phyloP scores from a whole-genome alignment of 1,140 invertebrate genomes.

The Diachasma alloeum region DNA sequence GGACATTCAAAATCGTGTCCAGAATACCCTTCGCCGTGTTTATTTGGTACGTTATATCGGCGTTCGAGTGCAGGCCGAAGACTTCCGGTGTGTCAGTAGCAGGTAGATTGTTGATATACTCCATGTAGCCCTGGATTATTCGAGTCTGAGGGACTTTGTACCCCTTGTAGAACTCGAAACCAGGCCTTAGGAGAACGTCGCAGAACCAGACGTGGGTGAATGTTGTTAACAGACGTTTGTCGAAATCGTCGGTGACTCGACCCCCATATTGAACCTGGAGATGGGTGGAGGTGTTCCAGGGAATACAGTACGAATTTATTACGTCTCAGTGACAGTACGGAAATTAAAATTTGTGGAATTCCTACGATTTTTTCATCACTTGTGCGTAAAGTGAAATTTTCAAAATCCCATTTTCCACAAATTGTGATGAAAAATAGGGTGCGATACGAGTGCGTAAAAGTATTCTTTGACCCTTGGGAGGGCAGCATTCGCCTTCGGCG shows the following conservation, averaged over 20 bases:
- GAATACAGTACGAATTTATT: too few species aligned
- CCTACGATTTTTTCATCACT: too few species aligned
- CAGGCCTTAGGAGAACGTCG: constrained; percentile 80
- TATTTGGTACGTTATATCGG: constrained; percentile 96
- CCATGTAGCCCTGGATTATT: constrained; percentile 82
- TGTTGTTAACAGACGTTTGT: constrained; percentile 89
- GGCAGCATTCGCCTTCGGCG: too few species aligned
- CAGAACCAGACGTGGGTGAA: constrained; percentile 93
- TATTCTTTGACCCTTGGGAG: too few species aligned
- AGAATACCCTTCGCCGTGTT: constrained; percentile 93
- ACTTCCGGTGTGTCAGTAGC: constrained; percentile 91
- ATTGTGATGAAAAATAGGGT: too few species aligned
- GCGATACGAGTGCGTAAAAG: too few species aligned
- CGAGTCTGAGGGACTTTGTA: constrained; percentile 85
- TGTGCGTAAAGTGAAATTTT: too few species aligned
- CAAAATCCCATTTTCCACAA: too few species aligned
- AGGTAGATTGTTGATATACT: constrained; percentile 88
- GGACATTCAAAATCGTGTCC: constrained; percentile 93
- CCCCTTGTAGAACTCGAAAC: constrained; percentile 90
- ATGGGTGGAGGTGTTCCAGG: too few species aligned
- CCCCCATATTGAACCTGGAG: constrained; percentile 94
- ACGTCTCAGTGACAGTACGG: too few species aligned
- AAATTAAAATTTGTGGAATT: too few species aligned
- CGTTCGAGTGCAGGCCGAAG: constrained; percentile 95
- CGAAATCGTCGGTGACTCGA: constrained; percentile 94